Conservation (phyloP, 2,888 invertebrate species). For the Ectobius pallidus region DNA sequence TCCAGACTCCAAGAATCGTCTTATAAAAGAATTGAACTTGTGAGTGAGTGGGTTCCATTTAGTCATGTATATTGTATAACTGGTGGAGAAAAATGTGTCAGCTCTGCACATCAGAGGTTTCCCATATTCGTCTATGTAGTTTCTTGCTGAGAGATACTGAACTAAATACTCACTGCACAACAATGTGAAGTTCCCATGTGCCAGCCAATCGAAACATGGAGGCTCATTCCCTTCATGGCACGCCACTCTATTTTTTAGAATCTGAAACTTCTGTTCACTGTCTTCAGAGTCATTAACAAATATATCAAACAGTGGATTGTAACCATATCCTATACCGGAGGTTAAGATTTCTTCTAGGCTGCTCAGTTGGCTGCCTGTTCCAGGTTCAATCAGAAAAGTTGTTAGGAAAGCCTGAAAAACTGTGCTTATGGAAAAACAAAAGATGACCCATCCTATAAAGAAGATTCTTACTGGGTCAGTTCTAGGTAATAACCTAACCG, state of each 20-base stretch:
- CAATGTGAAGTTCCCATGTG: slow-evolving; percentile 6
- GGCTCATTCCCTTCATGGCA: slow-evolving; percentile 3
- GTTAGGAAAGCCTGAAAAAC: slow-evolving; percentile 15
- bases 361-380: neutral
- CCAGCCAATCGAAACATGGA: slow-evolving; percentile 13
- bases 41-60: neutral
- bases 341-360: neutral
- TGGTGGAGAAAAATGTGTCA: neutral
- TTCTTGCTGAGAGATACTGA: neutral
- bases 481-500: neutral
- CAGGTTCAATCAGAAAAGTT: slow-evolving; percentile 5
- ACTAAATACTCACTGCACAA: neutral
- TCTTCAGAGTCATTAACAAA: neutral
- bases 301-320: neutral
- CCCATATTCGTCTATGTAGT: neutral
- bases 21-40: neutral
- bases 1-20: neutral
- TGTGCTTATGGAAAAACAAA: neutral
- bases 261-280: neutral
- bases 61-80: slow-evolving; percentile 2
- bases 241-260: neutral
- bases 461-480: neutral
- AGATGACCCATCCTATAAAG: neutral
- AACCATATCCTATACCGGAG: neutral
- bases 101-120: slow-evolving; percentile 8